phyloP scores from a whole-genome alignment of 1,140 invertebrate species.

The Argopecten irradians region DNA sequence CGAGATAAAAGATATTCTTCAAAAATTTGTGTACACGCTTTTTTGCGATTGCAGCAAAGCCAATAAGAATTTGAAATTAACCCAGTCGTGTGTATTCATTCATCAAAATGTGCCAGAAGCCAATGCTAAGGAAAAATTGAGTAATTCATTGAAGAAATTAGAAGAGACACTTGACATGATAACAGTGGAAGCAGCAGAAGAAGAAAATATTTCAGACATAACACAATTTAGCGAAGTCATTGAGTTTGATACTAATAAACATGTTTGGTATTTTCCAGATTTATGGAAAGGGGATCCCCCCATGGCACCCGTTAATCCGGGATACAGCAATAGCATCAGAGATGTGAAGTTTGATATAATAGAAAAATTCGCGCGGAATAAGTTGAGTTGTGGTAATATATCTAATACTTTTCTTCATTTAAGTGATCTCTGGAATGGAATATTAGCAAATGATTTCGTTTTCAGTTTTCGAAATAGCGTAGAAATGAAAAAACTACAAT shows the following conservation, averaged over 20 bases:
- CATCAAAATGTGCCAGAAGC: constrained; percentile 42
- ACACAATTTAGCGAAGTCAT: constrained; percentile 10
- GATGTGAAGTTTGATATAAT: neutral
- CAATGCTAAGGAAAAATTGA: neutral
- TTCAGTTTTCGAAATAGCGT: constrained; percentile 42
- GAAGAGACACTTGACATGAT: constrained; percentile 25
- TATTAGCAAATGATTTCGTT: constrained; percentile 32
- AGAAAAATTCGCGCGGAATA: neutral
- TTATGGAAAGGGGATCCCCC: constrained; percentile 29
- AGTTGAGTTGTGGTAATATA: neutral
- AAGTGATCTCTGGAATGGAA: neutral
- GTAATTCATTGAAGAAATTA: neutral
- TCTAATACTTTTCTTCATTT: neutral
- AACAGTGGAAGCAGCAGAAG: constrained; percentile 12
- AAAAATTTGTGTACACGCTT: constrained; percentile 43
- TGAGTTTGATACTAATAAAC: constrained; percentile 25
- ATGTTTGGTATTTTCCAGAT: constrained; percentile 30
- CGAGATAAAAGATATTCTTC: constrained; percentile 44
- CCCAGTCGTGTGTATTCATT: constrained; percentile 34
- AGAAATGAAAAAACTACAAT: constrained; percentile 27
- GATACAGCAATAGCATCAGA: neutral
- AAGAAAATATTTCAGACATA: constrained; percentile 2
- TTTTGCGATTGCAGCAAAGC: constrained; percentile 37
- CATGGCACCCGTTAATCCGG: constrained; percentile 13
- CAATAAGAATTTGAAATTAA: constrained; percentile 26